A percentile compares a stretch with the other conserved stretches of the same genome.
Conservation (phyloP, 2,113 vertebrate genomes). For the Phylloscopus trochilus region DNA sequence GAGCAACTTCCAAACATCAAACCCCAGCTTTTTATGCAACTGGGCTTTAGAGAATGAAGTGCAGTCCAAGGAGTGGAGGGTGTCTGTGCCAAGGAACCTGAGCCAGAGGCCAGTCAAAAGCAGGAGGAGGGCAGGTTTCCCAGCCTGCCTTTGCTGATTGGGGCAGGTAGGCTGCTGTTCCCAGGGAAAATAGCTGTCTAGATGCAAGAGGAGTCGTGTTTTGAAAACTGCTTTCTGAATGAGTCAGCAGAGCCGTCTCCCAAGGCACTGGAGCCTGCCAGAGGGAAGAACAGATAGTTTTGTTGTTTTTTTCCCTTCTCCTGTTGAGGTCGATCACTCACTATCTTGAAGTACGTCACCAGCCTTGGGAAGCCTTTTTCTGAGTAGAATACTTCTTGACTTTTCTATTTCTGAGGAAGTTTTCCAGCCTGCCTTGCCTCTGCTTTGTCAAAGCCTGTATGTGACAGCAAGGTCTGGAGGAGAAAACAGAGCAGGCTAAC, state of each 20-base stretch:
- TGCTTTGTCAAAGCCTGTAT: background rate
- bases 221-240: slow-evolving; percentile 32
- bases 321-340: slow-evolving; percentile 28
- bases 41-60: background rate
- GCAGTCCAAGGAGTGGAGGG: background rate
- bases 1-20: background rate
- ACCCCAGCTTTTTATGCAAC: background rate
- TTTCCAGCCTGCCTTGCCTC: background rate
- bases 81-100: background rate
- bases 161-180: background rate
- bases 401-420: slow-evolving; percentile 28
- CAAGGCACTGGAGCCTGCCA: slow-evolving; percentile 3
- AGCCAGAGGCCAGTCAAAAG: background rate
- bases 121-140: background rate
- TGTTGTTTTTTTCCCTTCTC: background rate
- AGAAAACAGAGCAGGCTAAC: background rate
- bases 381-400: slow-evolving; percentile 22
- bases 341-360: slow-evolving; percentile 37
- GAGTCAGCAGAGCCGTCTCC: slow-evolving; percentile 37
- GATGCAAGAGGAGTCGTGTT: background rate
- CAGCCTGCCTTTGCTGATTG: background rate
- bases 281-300: slow-evolving; percentile 29
- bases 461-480: background rate
- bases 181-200: background rate
- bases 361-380: slow-evolving; percentile 24